These are phyloP conservation scores for Otocyon megalotis DNA, from an alignment of 2,113 vertebrate genomes.

Conservation along the genomic window DNA sequence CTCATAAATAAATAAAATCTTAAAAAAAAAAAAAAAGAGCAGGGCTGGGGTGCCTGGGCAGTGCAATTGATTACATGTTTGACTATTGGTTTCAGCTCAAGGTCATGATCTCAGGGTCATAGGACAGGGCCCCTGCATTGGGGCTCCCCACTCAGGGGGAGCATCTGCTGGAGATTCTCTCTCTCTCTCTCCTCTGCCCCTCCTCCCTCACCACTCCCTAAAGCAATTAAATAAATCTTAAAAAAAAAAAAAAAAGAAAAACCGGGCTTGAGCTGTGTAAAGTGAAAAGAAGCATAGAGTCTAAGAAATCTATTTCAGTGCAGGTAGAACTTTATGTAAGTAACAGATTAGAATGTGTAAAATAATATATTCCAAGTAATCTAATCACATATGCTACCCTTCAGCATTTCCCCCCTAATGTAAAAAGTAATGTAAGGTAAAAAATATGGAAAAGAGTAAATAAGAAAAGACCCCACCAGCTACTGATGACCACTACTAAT, in stretches of 20 bases:
- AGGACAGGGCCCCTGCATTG: not conserved
- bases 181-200: not conserved
- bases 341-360: slow-evolving; percentile 18
- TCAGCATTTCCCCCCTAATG: not conserved
- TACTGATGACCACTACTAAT: not conserved
- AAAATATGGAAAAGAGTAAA: not conserved
- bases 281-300: not conserved
- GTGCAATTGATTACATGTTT: too few relatives aligned
- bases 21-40: too few relatives aligned
- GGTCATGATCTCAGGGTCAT: not conserved
- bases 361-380: not conserved
- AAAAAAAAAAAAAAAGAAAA: not conserved
- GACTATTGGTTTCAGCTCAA: too few relatives aligned
- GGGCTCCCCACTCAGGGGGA: not conserved
- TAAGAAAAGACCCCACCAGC: not conserved
- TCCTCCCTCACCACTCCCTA: not conserved
- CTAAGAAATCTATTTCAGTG: not conserved
- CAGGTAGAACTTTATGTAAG: not conserved
- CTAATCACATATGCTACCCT: not conserved
- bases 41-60: too few relatives aligned
- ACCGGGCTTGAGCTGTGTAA: not conserved
- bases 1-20: too few relatives aligned
- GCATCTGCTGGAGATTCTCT: not conserved
- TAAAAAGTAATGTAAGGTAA: not conserved
- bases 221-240: not conserved